These are phyloP conservation scores for Macaca fascicularis DNA, from an alignment of 2,113 vertebrate species.

Conservation along the genomic window DNA sequence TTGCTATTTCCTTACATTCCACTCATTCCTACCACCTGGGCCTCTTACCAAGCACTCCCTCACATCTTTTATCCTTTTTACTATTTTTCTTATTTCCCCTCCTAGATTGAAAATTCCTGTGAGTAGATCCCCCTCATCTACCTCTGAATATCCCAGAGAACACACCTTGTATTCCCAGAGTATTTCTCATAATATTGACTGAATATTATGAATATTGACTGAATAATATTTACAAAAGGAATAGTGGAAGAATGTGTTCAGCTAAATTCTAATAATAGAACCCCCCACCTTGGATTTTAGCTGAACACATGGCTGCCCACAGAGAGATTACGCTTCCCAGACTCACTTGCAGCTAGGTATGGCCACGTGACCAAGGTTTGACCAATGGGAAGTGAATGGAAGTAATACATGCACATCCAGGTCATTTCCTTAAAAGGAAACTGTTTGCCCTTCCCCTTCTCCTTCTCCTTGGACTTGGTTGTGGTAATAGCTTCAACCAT, in stretches of 20 bases:
- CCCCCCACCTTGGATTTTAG: neutral
- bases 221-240: neutral
- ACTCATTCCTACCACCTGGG: neutral
- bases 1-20: neutral
- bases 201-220: neutral
- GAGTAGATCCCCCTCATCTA: neutral
- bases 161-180: neutral
- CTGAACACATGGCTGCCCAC: neutral
- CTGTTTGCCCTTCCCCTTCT: neutral
- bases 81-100: neutral
- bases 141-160: conserved; percentile 6
- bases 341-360: neutral
- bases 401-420: neutral
- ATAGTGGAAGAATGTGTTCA: too few relatives aligned
- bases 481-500: neutral
- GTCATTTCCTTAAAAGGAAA: neutral
- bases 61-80: neutral
- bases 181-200: neutral
- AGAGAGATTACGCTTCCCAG: neutral
- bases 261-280: neutral
- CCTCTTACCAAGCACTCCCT: neutral
- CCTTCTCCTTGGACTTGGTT: neutral
- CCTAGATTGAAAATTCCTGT: neutral
- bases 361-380: neutral
- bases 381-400: neutral